Conservation (phyloP, 2,113 vertebrate genomes). For the Lycocorax pyrrhopterus region DNA sequence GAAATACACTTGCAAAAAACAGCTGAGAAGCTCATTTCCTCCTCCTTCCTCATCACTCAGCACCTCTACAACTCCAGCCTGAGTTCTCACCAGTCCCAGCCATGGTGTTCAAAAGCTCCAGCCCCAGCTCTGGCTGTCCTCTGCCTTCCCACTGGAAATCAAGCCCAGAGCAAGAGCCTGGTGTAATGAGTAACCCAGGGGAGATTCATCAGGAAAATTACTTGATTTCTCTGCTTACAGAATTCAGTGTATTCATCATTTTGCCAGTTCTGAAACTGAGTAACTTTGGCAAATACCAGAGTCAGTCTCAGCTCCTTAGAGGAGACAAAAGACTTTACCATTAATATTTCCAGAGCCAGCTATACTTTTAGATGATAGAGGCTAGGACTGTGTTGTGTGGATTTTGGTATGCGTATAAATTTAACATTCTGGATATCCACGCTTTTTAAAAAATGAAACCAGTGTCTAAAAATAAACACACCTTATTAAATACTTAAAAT, state of each 20-base stretch:
- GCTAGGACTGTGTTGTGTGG: background rate
- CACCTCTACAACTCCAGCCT: background rate
- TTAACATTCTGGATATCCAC: background rate
- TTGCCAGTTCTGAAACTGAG: background rate
- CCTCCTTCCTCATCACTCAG: background rate
- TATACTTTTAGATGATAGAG: background rate
- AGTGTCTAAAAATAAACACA: background rate
- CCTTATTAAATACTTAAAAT: background rate
- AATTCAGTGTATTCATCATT: background rate
- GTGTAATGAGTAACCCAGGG: background rate
- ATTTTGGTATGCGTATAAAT: background rate
- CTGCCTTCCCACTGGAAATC: background rate
- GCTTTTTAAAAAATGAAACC: background rate
- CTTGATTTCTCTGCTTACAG: background rate
- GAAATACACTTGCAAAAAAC: background rate
- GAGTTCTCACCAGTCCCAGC: background rate
- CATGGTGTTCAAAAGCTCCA: background rate
- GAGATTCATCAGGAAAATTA: background rate
- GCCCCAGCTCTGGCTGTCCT: background rate
- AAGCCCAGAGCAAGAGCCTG: background rate
- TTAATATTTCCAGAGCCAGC: background rate
- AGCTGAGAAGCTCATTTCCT: background rate
- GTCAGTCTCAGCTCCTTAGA: background rate
- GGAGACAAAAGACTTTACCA: background rate
- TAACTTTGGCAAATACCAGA: background rate